Evolutionary conservation across 1,140 invertebrate species (phyloP).

Genomic region (Uloborus diversus): DNA sequence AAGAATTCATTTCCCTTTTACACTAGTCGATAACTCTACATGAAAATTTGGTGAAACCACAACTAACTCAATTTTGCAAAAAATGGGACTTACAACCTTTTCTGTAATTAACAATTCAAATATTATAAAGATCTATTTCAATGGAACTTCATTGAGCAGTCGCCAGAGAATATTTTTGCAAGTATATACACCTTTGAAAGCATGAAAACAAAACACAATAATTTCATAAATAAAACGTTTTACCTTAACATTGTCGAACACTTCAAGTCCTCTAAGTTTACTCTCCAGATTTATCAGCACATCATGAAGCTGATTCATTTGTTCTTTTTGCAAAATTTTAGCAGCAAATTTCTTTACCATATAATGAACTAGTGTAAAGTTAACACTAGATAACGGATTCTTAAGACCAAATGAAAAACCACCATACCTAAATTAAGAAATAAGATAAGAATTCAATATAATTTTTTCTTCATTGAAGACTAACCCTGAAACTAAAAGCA

Average conservation of each 20-base stretch:
- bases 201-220: not conserved
- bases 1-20: too few species aligned
- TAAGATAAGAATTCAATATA: too few species aligned
- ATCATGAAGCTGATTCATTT: slow-evolving; percentile 14
- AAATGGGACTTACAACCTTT: too few species aligned
- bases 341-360: slow-evolving; percentile 59
- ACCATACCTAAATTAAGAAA: slow-evolving; percentile 64
- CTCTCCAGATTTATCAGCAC: slow-evolving; percentile 54
- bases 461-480: too few species aligned
- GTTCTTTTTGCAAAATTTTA: slow-evolving; percentile 47
- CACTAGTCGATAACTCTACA: too few species aligned
- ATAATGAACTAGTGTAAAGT: slow-evolving; percentile 60
- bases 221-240: slow-evolving; percentile 4
- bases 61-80: too few species aligned
- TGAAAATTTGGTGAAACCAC: too few species aligned
- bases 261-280: slow-evolving; percentile 42
- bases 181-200: not conserved
- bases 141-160: not conserved
- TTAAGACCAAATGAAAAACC: slow-evolving; percentile 67
- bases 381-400: slow-evolving; percentile 61
- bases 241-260: slow-evolving; percentile 60
- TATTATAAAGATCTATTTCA: too few species aligned
- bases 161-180: not conserved
- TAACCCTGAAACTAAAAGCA: too few species aligned
- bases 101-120: too few species aligned